Conservation (phyloP, 2,797 vertebrate genomes). For the Momotus momota region DNA sequence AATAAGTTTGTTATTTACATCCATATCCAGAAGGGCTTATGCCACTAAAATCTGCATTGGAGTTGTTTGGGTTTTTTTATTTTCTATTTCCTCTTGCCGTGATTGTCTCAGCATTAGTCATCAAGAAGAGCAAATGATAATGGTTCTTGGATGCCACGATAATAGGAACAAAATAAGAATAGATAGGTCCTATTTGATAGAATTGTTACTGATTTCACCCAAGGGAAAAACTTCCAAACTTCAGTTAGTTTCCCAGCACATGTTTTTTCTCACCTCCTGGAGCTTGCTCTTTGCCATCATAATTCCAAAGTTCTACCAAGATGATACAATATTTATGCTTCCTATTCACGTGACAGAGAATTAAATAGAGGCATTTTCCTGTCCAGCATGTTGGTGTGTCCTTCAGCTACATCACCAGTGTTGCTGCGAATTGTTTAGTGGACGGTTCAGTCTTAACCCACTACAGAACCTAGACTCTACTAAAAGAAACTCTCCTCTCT, state of each 20-base stretch:
- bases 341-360: background rate
- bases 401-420: background rate
- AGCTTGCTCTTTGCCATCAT: background rate
- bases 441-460: background rate
- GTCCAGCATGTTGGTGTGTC: background rate
- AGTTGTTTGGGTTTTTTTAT: background rate
- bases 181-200: background rate
- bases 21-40: background rate
- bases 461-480: background rate
- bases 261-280: background rate
- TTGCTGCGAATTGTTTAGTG: background rate
- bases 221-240: slow-evolving; percentile 24
- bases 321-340: background rate
- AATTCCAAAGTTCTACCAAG: background rate
- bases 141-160: background rate
- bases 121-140: background rate
- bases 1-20: background rate
- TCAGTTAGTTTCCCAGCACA: background rate
- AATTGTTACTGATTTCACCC: background rate
- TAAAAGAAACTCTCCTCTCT: background rate
- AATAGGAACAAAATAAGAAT: background rate
- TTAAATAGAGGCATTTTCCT: background rate
- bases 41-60: background rate
- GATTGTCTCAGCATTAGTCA: background rate
- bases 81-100: background rate